Evolutionary conservation across 2,888 invertebrate genomes (phyloP).

Genomic region (Meandrusa payeni): DNA sequence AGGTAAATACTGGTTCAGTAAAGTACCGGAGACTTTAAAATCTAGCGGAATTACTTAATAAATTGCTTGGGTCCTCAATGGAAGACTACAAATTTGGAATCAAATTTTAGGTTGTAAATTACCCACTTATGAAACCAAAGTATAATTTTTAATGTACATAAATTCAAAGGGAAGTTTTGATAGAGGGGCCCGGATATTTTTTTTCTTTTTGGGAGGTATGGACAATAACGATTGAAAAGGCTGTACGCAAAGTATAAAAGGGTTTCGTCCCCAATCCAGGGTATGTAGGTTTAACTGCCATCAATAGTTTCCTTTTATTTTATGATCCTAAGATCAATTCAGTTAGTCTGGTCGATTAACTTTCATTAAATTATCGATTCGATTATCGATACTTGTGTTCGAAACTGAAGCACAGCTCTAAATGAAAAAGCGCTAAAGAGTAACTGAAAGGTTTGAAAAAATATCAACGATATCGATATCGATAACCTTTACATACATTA

Average conservation of each 20-base stretch:
- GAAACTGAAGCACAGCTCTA: no score
- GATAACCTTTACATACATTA: no score
- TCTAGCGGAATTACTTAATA: no score
- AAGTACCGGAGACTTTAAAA: not conserved
- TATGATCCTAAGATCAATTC: no score
- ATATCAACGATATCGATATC: no score
- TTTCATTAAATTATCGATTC: no score
- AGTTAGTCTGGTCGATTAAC: no score
- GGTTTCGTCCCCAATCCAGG: constrained; percentile 72
- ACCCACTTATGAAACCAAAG: constrained; percentile 1
- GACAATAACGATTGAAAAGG: constrained; percentile 75
- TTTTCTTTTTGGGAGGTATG: constrained; percentile 47
- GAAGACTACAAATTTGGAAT: no score
- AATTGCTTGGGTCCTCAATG: no score
- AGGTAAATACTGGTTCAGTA: constrained; percentile 30
- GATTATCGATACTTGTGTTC: no score
- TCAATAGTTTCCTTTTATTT: constrained; percentile 36
- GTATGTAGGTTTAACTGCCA: constrained; percentile 68
- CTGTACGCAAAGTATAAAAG: constrained; percentile 60
- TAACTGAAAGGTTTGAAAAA: no score
- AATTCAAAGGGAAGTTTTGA: not conserved
- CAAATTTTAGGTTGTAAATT: not conserved
- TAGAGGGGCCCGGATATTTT: constrained; percentile 29
- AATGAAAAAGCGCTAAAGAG: no score
- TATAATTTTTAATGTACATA: constrained; percentile 7